Conservation (phyloP, 2,888 invertebrate genomes). For the Pachydiplax longipennis region DNA sequence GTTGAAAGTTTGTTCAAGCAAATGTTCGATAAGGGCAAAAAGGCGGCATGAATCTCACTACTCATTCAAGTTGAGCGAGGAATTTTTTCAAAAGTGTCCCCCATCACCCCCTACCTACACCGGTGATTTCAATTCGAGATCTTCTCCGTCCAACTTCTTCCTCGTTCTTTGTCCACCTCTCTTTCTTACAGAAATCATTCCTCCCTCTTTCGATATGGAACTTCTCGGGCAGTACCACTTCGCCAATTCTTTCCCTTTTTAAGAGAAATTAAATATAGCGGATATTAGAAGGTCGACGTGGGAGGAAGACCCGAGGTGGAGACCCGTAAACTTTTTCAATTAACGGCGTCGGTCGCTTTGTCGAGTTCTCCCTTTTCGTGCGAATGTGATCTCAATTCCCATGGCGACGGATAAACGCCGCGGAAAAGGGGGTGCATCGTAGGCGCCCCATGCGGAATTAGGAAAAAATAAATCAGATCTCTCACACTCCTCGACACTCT, state of each 20-base stretch:
- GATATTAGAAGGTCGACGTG: not conserved
- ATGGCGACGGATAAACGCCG: not conserved
- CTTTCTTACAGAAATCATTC: not conserved
- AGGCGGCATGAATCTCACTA: too few species aligned
- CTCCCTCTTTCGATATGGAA: not conserved
- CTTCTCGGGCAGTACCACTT: not conserved
- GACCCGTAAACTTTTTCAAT: not conserved
- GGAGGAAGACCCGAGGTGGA: not conserved
- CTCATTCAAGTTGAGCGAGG: too few species aligned
- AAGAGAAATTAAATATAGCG: not conserved
- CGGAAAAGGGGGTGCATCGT: not conserved
- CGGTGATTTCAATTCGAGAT: not conserved
- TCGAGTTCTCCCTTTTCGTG: not conserved
- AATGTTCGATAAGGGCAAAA: too few species aligned
- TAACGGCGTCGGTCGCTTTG: not conserved
- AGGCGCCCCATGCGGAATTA: not conserved
- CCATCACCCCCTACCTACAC: too few species aligned
- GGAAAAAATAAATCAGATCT: not conserved
- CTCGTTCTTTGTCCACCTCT: not conserved
- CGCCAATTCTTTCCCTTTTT: not conserved
- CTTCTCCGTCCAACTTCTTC: not conserved
- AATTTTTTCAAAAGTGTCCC: too few species aligned
- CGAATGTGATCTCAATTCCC: not conserved
- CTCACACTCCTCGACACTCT: not conserved
- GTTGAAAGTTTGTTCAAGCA: too few species aligned